These are phyloP conservation scores for Zophobas atratus DNA, from an alignment of 1,140 invertebrate genomes.

Conservation along the genomic window DNA sequence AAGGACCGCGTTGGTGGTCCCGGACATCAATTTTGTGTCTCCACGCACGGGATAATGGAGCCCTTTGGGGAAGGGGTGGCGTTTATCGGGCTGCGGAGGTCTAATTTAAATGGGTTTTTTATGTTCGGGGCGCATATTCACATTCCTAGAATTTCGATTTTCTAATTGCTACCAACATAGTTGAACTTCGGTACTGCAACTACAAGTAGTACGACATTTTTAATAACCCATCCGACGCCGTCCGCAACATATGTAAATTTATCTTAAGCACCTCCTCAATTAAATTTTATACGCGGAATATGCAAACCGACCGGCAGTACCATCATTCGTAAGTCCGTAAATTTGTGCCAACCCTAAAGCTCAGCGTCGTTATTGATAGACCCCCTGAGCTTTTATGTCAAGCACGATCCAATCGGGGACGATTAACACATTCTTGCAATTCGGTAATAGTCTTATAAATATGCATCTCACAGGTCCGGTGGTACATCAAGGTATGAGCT, in stretches of 20 bases:
- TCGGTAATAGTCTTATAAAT: conserved; percentile 13
- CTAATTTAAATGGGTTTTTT: conserved; percentile 49
- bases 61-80: conserved; percentile 38
- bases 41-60: conserved; percentile 37
- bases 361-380: background rate
- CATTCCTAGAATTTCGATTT: conserved; percentile 4
- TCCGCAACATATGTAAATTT: conserved; percentile 60
- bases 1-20: conserved; percentile 50
- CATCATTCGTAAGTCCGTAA: conserved; percentile 2
- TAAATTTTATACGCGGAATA: conserved; percentile 60
- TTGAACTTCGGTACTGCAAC: too few species aligned
- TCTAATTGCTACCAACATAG: too few species aligned
- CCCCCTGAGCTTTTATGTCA: background rate
- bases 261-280: conserved; percentile 60
- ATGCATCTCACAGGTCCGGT: background rate
- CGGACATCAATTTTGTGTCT: conserved; percentile 48
- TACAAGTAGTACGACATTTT: background rate
- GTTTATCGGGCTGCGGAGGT: conserved; percentile 41
- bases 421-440: conserved; percentile 12
- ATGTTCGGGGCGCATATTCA: conserved; percentile 17
- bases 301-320: conserved; percentile 53
- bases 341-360: background rate
- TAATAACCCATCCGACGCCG: background rate
- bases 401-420: background rate
- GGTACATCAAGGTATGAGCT: too few species aligned